Base-by-base conservation (phyloP, 2,113 vertebrate genomes). In the Tragelaphus scriptus region DNA sequence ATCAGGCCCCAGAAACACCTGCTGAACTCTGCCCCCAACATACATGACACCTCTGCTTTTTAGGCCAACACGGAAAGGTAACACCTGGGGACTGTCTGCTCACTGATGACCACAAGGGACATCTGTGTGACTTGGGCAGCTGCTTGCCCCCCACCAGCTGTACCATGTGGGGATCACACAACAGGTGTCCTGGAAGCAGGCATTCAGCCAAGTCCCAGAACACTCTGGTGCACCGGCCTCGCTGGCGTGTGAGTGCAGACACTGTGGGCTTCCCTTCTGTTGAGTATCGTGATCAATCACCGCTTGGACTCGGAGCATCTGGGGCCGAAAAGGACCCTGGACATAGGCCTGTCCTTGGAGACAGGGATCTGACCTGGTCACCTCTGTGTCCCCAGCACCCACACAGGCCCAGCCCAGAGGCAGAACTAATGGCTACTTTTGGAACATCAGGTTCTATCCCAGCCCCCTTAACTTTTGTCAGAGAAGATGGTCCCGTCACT, bases 131-230 rank as follows among this genome's bases (percentile, higher is more conserved):
- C n/a, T 6, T 36, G n/a, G 65, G 65, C n/a, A n/a, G 49, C 49
- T 49, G 49, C 11, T 19, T 68, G 65, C n/a, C n/a, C 65, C 65
- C 65, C 65, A 71, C 65, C 65, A 21, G 65, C n/a, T 12, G 65
- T n/a, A 36, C 19, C 65, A 36, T 11, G 19, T 1, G 19, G 9
- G 19, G 65, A n/a, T 23, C 19, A 71, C n/a, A 12, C 1, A 0
- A 6, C 65, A 0, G 3, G 17, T 5, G n/a, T 36, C 65, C n/a
- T 36, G 65, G n/a, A 68, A 68, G 32, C 65, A 36, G n/a, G 65
- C 4, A 0, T 21, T 68, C n/a, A 36, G 17, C 65, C 11, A 17
- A 36, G n/a, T 36, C 65, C n/a, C n/a, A 36, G 65, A 21, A 21
- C n/a, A 19, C 65, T 4, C 56, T 21, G 65, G 16, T 36, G n/a